Evolutionary conservation across 1,140 invertebrate species (phyloP), one percentile per base, ranked within the genome.

Genomic region (Delia radicum): DNA sequence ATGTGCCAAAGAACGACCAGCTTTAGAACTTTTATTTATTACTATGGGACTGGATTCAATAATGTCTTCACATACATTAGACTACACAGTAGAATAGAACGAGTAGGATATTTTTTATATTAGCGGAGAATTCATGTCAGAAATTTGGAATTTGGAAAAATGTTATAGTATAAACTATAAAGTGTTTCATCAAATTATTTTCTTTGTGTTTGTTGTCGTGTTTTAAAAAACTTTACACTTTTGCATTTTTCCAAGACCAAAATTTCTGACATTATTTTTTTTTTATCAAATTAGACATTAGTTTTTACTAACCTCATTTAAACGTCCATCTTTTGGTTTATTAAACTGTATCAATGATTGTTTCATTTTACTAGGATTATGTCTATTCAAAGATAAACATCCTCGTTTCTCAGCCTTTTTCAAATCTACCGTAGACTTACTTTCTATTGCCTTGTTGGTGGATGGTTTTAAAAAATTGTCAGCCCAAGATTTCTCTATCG

Each of bases 31-130:
- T 55, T 73, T 73, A 10, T 18, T 27, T 28, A 24, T 2, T 10
- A 37, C 1, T 75, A 82, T 81, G 6, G 82, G 82, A 71, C 82
- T 84, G 1, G 80, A 79, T 26, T 80, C 81, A 42, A 84, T 84
- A 1, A 81, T 81, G 8, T 80, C 79, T 63, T 82, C 80, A 21
- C 72, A 26, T 18, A 24, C 26, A 24, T 55, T 75, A 5, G 73
- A 61, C 33, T 74, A 13, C 0, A 61, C n/a, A 62, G 2, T 2
- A 62, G 37, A 0, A 42, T 42, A 8, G n/a, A n/a, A n/a, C n/a
- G n/a, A n/a, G n/a, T n/a, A n/a, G n/a, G n/a, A n/a, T n/a, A n/a
- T n/a, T n/a, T n/a, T n/a, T n/a, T n/a, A n/a, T n/a, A n/a, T n/a
- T n/a, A n/a, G n/a, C n/a, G n/a, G n/a, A n/a, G n/a, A n/a, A n/a